phyloP scores from a whole-genome alignment of 2,113 vertebrate species.

The Porphyrio hochstetteri region DNA sequence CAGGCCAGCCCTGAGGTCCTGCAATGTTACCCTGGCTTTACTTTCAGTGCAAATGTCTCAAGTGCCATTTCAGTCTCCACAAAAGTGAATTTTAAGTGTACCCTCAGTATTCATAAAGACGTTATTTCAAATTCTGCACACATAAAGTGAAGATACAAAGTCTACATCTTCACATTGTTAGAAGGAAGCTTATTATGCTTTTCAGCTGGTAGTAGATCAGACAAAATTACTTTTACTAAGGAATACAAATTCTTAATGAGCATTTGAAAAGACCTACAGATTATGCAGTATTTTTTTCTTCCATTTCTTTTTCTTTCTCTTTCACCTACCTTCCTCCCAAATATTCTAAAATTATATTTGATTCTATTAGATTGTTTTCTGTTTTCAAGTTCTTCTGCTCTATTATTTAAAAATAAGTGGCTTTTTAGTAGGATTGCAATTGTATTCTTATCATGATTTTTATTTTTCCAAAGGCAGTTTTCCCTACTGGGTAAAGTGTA shows the following conservation, averaged over 20 bases:
- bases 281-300: neutral
- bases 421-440: neutral
- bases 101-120: neutral
- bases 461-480: neutral
- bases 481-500: neutral
- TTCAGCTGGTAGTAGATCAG: neutral
- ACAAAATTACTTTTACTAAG: neutral
- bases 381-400: neutral
- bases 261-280: neutral
- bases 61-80: neutral
- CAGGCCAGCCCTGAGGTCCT: neutral
- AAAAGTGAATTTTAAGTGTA: neutral
- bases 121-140: neutral
- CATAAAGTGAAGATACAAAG: neutral
- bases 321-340: neutral
- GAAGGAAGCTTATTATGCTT: neutral
- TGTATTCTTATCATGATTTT: neutral
- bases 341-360: neutral
- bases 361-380: neutral
- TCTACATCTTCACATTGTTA: neutral
- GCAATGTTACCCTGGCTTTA: neutral
- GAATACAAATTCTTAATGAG: neutral
- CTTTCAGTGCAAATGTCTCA: neutral
- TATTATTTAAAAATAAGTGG: neutral
- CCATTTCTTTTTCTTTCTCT: constrained; percentile 9